Percentiles rank a stretch among this genome's conserved stretches.
Evolutionary conservation across 2,888 invertebrate species (phyloP).

Genomic region (Lithosia quadra): DNA sequence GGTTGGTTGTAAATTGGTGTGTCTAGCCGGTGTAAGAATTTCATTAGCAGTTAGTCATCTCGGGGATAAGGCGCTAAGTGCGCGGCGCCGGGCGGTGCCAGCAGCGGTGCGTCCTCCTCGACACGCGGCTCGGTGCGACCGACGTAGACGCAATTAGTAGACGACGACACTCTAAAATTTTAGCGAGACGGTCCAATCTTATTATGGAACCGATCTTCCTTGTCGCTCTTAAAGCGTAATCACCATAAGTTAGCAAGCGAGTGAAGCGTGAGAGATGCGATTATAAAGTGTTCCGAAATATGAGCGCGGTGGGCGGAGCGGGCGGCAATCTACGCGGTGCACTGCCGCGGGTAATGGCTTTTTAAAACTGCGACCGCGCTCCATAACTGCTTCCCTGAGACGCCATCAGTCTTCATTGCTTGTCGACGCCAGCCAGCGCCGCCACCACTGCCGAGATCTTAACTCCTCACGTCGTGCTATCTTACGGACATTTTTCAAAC

Average conservation of each 20-base stretch:
- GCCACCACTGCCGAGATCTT: conserved; percentile 70
- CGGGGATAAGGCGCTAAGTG: conserved; percentile 59
- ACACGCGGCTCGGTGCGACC: conserved; percentile 51
- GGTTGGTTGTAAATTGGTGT: conserved; percentile 53
- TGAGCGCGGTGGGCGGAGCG: conserved; percentile 70
- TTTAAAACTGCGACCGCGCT: conserved; percentile 87
- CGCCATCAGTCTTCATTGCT: conserved; percentile 87
- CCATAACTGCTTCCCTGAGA: conserved; percentile 85
- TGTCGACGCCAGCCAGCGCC: conserved; percentile 83
- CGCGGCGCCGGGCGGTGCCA: conserved; percentile 45
- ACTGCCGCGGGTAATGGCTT: conserved; percentile 85
- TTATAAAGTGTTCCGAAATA: conserved; percentile 87
- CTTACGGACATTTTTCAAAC: conserved; percentile 72
- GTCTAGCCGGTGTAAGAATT: conserved; percentile 64
- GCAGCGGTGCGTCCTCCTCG: conserved; percentile 32
- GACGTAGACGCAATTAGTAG: conserved; percentile 80
- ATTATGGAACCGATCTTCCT: conserved; percentile 85
- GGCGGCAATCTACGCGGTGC: conserved; percentile 83
- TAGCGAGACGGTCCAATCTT: conserved; percentile 85
- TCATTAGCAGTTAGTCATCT: conserved; percentile 70
- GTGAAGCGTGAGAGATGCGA: conserved; percentile 86
- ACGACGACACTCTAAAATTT: conserved; percentile 85
- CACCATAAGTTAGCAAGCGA: conserved; percentile 86
- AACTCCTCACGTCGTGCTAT: conserved; percentile 78
- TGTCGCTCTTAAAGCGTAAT: conserved; percentile 86